phyloP scores from a whole-genome alignment of 2,888 invertebrate genomes.

The Megastigmus dorsalis region DNA sequence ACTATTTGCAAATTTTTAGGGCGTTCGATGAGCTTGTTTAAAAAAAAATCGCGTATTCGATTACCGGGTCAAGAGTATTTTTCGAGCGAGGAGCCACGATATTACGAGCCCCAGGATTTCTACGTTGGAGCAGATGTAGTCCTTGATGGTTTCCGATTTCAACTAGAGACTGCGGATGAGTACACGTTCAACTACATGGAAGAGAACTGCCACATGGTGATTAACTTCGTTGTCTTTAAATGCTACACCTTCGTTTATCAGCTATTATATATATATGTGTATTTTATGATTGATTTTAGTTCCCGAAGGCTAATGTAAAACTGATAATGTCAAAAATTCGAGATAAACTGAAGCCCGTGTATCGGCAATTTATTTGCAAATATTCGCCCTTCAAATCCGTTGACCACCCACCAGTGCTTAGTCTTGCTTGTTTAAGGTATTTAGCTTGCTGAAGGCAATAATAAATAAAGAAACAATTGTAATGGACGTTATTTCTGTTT shows the following conservation, averaged over 20 bases:
- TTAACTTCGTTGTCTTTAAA: too few species aligned
- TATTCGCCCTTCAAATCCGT: conserved; percentile 76
- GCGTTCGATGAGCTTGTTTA: conserved; percentile 74
- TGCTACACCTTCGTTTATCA: too few species aligned
- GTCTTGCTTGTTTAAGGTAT: conserved; percentile 33
- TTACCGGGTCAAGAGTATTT: conserved; percentile 85
- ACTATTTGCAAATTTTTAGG: conserved; percentile 75
- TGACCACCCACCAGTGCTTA: conserved; percentile 15
- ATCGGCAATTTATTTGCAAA: conserved; percentile 85
- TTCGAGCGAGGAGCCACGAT: conserved; percentile 82
- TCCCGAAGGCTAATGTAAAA: conserved; percentile 83
- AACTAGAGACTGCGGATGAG: conserved; percentile 88
- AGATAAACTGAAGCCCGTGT: conserved; percentile 80
- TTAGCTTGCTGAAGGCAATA: not conserved
- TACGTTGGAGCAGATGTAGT: conserved; percentile 88
- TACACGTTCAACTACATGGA: conserved; percentile 93
- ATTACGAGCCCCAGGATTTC: conserved; percentile 87
- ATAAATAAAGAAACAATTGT: not conserved
- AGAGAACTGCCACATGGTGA: conserved; percentile 82
- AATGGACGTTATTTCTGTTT: not conserved
- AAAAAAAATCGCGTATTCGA: conserved; percentile 81
- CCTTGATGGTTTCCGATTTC: conserved; percentile 86
- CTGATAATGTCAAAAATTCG: conserved; percentile 85
- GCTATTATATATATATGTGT: too few species aligned
- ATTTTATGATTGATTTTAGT: too few species aligned